These are phyloP conservation scores for Allolobophora icterica DNA, from an alignment of 2,888 invertebrate species.

Conservation along the genomic window DNA sequence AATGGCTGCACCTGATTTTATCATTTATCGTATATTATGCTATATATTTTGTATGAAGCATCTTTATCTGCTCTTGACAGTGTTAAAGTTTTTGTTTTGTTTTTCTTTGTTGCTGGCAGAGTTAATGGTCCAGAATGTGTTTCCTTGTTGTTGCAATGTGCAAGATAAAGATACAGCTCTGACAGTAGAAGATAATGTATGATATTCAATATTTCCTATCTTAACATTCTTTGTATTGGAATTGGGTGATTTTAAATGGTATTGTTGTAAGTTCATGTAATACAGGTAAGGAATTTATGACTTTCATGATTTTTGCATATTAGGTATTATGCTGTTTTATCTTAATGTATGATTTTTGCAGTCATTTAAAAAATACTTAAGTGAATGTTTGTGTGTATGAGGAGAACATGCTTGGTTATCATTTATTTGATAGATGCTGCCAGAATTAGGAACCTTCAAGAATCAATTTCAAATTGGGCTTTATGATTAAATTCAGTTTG, in stretches of 20 bases:
- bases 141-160: conserved; percentile 13
- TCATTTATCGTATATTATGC: not conserved
- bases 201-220: not conserved
- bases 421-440: too few relatives aligned
- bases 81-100: not conserved
- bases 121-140: conserved; percentile 25
- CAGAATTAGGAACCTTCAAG: too few relatives aligned
- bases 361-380: too few relatives aligned
- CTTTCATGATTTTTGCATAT: not conserved
- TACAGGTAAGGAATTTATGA: not conserved
- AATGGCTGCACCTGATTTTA: not conserved
- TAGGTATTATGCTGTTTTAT: not conserved
- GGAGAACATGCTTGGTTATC: too few relatives aligned
- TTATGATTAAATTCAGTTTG: too few relatives aligned
- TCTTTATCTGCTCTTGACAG: too few relatives aligned
- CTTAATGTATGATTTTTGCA: too few relatives aligned
- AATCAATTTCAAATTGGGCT: too few relatives aligned
- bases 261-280: not conserved
- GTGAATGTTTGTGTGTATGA: too few relatives aligned
- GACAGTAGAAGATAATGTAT: conserved; percentile 30
- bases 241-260: not conserved
- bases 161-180: conserved; percentile 26
- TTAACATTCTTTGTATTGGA: not conserved
- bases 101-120: conserved; percentile 24
- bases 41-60: too few relatives aligned